phyloP scores from a whole-genome alignment of 2,888 invertebrate species.

The Zelleria hepariella region DNA sequence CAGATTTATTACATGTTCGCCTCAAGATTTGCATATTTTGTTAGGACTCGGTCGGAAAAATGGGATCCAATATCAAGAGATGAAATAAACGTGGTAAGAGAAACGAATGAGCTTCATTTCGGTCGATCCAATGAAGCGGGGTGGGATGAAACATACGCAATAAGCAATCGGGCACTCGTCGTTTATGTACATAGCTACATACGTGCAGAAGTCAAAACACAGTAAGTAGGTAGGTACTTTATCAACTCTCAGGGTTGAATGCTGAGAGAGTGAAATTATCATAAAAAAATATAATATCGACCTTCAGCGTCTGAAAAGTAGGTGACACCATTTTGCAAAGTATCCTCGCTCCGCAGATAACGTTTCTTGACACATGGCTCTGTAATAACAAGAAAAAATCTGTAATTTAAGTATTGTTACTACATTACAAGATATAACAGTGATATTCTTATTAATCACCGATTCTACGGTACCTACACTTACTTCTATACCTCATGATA shows the following conservation, averaged over 20 bases:
- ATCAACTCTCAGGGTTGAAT: background rate
- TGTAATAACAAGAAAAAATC: background rate
- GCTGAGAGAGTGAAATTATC: background rate
- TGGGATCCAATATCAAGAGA: background rate
- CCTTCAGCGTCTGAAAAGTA: conserved; percentile 54
- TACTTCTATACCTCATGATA: too few species aligned
- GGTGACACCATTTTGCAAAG: conserved; percentile 45
- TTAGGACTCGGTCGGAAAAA: background rate
- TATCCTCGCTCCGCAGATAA: conserved; percentile 1
- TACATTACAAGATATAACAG: too few species aligned
- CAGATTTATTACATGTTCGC: background rate
- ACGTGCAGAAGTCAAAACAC: background rate
- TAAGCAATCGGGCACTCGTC: background rate
- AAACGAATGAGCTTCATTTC: background rate
- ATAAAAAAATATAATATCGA: background rate
- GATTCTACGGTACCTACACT: too few species aligned
- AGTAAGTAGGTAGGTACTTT: too few species aligned
- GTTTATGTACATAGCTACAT: background rate
- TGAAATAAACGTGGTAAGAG: background rate
- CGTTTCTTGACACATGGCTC: background rate
- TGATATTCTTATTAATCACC: too few species aligned
- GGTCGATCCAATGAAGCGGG: background rate
- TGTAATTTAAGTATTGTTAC: too few species aligned
- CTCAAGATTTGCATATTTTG: background rate
- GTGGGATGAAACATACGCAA: background rate